These are phyloP conservation scores for Epiblema foenella DNA, from an alignment of 2,888 invertebrate genomes.

Conservation along the genomic window DNA sequence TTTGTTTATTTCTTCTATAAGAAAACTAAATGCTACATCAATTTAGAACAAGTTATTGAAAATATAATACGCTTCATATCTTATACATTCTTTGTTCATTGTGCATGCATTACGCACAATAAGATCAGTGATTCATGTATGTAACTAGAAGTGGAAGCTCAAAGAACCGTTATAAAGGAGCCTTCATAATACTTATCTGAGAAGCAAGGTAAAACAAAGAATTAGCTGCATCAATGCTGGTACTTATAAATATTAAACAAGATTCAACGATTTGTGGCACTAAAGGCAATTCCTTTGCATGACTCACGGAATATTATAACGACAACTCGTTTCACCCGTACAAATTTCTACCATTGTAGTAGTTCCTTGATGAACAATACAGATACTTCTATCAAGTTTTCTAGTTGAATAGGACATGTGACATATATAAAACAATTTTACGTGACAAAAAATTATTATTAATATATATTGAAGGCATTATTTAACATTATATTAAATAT, in stretches of 20 bases:
- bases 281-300: constrained; percentile 34
- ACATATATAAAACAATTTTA: no score
- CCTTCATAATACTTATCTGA: background rate
- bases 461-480: background rate
- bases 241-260: constrained; percentile 28
- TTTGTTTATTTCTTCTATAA: constrained; percentile 8
- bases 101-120: no score
- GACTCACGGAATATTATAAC: constrained; percentile 38
- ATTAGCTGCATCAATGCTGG: constrained; percentile 11
- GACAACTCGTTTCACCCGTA: background rate
- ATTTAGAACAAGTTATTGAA: no score
- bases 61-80: no score
- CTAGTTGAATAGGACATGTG: no score
- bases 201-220: constrained; percentile 17
- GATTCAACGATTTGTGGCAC: constrained; percentile 23
- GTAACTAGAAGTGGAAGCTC: background rate
- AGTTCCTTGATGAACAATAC: constrained; percentile 2
- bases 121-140: background rate
- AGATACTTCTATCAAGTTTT: background rate
- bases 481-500: background rate
- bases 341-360: constrained; percentile 21
- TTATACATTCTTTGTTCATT: no score
- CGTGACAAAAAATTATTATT: background rate
- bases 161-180: background rate
- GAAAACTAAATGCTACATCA: no score